A percentile compares a stretch with the other conserved stretches of the same genome.
Conservation (phyloP, 53 echinoderm and acorn worm species). For the Actinopyga echinites region DNA sequence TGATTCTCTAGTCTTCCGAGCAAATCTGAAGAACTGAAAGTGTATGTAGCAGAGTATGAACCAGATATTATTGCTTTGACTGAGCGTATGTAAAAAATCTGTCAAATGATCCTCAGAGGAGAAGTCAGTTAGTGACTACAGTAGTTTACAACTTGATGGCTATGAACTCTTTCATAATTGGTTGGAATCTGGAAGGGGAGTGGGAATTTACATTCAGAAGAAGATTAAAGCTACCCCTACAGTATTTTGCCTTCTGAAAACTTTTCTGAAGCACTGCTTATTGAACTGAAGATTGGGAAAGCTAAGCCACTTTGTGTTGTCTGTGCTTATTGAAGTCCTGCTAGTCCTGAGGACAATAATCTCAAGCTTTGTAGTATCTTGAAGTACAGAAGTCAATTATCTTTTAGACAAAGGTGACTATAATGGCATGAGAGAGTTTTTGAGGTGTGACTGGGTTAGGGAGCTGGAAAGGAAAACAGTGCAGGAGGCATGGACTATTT, state of each 20-base stretch:
- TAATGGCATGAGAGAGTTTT: too few species aligned
- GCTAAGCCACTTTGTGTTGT: conserved; percentile 1
- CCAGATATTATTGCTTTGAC: conserved; percentile 7
- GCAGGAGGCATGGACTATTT: too few species aligned
- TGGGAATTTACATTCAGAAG: not conserved
- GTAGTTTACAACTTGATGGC: conserved; percentile 2
- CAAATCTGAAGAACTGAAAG: not conserved
- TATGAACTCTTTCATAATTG: not conserved
- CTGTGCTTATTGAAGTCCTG: conserved; percentile 10
- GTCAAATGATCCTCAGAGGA: not conserved
- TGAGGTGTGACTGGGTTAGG: too few species aligned
- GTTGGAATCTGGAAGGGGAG: not conserved
- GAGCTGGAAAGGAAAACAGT: too few species aligned
- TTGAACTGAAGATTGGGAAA: not conserved
- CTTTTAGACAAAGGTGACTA: too few species aligned
- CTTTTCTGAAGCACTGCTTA: not conserved
- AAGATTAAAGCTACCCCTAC: not conserved
- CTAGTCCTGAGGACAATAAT: conserved; percentile 3
- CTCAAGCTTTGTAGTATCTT: not conserved
- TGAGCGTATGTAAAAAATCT: not conserved
- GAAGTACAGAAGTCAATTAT: not conserved
- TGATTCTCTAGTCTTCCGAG: conserved; percentile 23
- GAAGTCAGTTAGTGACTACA: too few species aligned
- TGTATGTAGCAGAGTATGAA: conserved; percentile 12
- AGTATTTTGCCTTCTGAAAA: not conserved